Evolutionary conservation across 2,113 vertebrate genomes (phyloP).

Genomic region (Poecile atricapillus): DNA sequence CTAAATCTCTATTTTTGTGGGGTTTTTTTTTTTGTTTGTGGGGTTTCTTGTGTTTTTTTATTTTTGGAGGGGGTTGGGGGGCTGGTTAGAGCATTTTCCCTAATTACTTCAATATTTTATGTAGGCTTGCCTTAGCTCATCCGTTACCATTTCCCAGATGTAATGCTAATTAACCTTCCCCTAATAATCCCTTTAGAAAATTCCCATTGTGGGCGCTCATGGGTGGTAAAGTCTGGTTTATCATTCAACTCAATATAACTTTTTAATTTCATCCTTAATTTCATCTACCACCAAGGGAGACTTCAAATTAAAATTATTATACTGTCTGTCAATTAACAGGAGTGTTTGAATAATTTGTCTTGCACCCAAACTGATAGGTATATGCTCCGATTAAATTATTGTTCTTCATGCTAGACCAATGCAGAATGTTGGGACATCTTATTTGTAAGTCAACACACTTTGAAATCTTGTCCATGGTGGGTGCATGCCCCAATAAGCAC

Average conservation of each 20-base stretch:
- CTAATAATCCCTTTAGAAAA: constrained; percentile 55
- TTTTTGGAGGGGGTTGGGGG: fast-evolving
- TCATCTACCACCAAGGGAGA: constrained; percentile 23
- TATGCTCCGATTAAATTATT: neutral
- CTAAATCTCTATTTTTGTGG: neutral
- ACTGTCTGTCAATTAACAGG: constrained; percentile 35
- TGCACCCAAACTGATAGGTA: neutral
- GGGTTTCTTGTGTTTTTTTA: neutral
- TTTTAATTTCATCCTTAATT: constrained; percentile 69
- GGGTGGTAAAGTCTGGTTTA: constrained; percentile 47
- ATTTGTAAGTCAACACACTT: neutral
- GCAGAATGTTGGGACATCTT: neutral
- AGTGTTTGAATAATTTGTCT: constrained; percentile 43
- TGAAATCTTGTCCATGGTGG: neutral
- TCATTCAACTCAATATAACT: constrained; percentile 59
- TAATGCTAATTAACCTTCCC: constrained; percentile 57
- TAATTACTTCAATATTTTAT: constrained; percentile 52
- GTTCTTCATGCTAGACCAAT: neutral
- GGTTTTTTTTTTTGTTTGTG: neutral
- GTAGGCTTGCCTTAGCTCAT: constrained; percentile 26
- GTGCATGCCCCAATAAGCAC: neutral
- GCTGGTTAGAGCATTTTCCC: neutral
- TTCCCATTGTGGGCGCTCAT: constrained; percentile 41
- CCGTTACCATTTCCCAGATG: constrained; percentile 48
- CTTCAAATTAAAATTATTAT: constrained; percentile 64